Evolutionary conservation across 2,888 invertebrate species (phyloP).

Genomic region (Pantelozetes paolii): DNA sequence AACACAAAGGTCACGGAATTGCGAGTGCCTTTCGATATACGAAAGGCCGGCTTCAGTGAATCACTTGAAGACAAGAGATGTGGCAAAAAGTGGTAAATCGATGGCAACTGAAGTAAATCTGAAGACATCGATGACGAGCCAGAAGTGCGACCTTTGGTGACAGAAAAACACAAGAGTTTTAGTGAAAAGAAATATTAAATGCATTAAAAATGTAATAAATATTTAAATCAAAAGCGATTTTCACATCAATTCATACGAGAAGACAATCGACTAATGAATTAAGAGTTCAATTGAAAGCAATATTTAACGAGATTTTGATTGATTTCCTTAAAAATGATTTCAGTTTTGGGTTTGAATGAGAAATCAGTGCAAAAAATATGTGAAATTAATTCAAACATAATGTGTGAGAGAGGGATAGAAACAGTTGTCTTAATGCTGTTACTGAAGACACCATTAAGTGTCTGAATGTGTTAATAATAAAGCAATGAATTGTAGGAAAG

Average conservation of each 20-base stretch:
- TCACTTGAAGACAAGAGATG: conserved; percentile 73
- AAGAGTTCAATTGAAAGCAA: neutral
- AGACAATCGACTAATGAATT: neutral
- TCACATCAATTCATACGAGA: no score
- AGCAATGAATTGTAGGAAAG: neutral
- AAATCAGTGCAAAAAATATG: neutral
- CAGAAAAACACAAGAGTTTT: neutral
- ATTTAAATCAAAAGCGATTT: no score
- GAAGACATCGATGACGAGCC: conserved; percentile 41
- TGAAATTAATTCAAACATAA: neutral
- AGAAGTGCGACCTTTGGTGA: neutral
- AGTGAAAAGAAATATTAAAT: no score
- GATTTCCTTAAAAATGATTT: neutral
- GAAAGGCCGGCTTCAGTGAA: conserved; percentile 70
- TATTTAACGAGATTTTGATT: neutral
- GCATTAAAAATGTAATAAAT: neutral
- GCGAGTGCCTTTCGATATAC: conserved; percentile 33
- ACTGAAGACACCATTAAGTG: neutral
- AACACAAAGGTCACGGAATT: conserved; percentile 70
- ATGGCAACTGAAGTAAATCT: conserved; percentile 63
- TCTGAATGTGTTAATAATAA: neutral
- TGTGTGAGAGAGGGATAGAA: neutral
- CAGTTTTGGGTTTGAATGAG: conserved; percentile 16
- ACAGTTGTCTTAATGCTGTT: neutral
- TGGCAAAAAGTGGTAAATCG: conserved; percentile 78